phyloP scores from a whole-genome alignment of 2,113 vertebrate genomes.

The Oreochromis niloticus region DNA sequence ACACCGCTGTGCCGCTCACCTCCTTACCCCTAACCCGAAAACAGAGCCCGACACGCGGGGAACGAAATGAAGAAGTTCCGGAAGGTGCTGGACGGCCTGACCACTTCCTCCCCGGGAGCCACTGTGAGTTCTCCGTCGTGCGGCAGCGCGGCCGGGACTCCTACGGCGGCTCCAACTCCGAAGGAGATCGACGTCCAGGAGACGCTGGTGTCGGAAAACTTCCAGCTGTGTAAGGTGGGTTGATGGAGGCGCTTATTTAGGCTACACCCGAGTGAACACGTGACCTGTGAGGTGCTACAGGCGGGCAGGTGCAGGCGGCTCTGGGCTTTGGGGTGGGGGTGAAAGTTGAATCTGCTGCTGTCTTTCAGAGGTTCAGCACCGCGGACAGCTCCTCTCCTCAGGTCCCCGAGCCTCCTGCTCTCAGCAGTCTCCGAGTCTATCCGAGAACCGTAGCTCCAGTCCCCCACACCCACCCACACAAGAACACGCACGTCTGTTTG shows the following conservation, averaged over 20 bases:
- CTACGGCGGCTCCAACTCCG: conserved; percentile 75
- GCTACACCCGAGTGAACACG: not conserved
- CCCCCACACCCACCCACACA: too few relatives aligned
- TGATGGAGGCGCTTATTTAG: not conserved
- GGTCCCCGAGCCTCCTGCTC: not conserved
- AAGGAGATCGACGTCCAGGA: conserved; percentile 87
- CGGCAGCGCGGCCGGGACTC: conserved; percentile 79
- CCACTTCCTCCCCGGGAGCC: conserved; percentile 86
- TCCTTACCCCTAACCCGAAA: not conserved
- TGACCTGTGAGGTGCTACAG: not conserved
- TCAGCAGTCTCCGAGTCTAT: not conserved
- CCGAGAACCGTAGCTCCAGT: not conserved
- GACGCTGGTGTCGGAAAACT: conserved; percentile 90
- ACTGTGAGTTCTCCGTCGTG: conserved; percentile 73
- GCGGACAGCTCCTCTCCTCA: not conserved
- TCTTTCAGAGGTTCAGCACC: conserved; percentile 29
- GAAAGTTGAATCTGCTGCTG: conserved; percentile 15
- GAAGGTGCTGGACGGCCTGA: conserved; percentile 96
- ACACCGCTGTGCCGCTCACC: not conserved
- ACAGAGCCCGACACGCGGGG: not conserved
- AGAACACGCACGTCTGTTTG: not conserved
- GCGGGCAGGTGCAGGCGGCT: not conserved
- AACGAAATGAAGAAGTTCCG: conserved; percentile 94
- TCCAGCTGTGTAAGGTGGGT: conserved; percentile 95
- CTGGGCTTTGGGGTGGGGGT: not conserved